These are phyloP conservation scores for Drosophila funebris DNA, from an alignment of 1,140 invertebrate species.

Conservation along the genomic window DNA sequence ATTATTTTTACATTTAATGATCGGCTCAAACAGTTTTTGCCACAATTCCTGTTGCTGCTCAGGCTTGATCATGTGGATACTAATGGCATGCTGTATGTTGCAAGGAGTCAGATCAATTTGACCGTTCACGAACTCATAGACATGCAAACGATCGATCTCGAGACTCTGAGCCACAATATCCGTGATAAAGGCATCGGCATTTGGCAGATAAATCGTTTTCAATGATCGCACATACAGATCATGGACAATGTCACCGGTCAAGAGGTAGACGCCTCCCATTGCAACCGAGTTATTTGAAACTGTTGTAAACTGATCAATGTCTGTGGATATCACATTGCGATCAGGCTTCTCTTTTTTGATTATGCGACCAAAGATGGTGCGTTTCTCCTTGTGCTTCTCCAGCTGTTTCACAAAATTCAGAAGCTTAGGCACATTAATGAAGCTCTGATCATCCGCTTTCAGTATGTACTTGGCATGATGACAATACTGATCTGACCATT, in stretches of 20 bases:
- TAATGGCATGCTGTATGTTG: slow-evolving; percentile 91
- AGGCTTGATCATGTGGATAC: slow-evolving; percentile 94
- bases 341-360: slow-evolving; percentile 94
- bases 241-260: slow-evolving; percentile 88
- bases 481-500: slow-evolving; percentile 93
- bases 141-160: slow-evolving; percentile 89
- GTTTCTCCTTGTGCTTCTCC: slow-evolving; percentile 87
- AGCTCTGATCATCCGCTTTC: slow-evolving; percentile 97
- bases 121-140: slow-evolving; percentile 92
- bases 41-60: slow-evolving; percentile 89
- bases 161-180: slow-evolving; percentile 92
- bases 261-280: slow-evolving; percentile 93
- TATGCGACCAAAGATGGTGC: slow-evolving; percentile 91
- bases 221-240: slow-evolving; percentile 87
- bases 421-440: slow-evolving; percentile 92
- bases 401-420: slow-evolving; percentile 88
- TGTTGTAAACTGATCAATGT: slow-evolving; percentile 90
- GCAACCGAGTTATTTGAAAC: slow-evolving; percentile 90
- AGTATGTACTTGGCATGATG: slow-evolving; percentile 89
- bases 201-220: slow-evolving; percentile 90
- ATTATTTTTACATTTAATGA: slow-evolving; percentile 89
- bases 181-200: slow-evolving; percentile 96
- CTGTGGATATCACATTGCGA: slow-evolving; percentile 92
- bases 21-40: slow-evolving; percentile 92
- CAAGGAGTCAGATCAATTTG: slow-evolving; percentile 91